phyloP scores from a whole-genome alignment of 2,888 invertebrate species.

The Aelia acuminata region DNA sequence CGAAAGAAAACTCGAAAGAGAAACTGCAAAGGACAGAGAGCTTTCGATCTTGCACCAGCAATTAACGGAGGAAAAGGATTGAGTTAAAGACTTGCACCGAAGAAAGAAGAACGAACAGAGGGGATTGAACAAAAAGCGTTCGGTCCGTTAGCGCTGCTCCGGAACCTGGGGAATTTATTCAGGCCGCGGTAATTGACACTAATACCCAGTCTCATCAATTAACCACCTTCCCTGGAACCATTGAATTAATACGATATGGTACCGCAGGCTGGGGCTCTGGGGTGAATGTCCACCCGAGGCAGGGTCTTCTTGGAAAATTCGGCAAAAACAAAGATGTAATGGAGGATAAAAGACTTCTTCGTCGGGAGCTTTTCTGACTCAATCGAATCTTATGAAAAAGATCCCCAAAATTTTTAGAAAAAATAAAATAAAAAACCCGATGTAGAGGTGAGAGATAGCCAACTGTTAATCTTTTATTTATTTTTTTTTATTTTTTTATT shows the following conservation, averaged over 20 bases:
- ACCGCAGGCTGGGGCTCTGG: background rate
- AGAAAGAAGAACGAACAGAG: conserved; percentile 13
- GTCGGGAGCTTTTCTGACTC: background rate
- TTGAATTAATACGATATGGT: conserved; percentile 46
- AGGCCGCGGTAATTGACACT: conserved; percentile 51
- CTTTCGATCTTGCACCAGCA: conserved; percentile 34
- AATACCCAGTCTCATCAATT: conserved; percentile 44
- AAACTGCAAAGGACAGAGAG: background rate
- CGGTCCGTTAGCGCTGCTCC: conserved; percentile 38
- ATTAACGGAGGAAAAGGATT: conserved; percentile 36
- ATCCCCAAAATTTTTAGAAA: too few species aligned
- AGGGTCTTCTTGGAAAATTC: background rate
- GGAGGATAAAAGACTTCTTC: background rate
- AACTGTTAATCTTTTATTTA: too few species aligned
- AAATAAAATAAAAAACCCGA: too few species aligned
- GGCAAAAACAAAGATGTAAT: background rate
- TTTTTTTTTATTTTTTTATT: too few species aligned
- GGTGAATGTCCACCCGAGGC: background rate
- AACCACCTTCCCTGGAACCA: conserved; percentile 44
- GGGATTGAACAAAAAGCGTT: background rate
- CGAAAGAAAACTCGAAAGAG: background rate
- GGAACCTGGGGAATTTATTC: conserved; percentile 36
- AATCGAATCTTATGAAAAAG: too few species aligned
- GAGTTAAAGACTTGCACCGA: background rate
- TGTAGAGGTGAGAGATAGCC: too few species aligned